These are phyloP conservation scores for Chloromyia formosa DNA, from an alignment of 2,888 invertebrate genomes.

Conservation along the genomic window DNA sequence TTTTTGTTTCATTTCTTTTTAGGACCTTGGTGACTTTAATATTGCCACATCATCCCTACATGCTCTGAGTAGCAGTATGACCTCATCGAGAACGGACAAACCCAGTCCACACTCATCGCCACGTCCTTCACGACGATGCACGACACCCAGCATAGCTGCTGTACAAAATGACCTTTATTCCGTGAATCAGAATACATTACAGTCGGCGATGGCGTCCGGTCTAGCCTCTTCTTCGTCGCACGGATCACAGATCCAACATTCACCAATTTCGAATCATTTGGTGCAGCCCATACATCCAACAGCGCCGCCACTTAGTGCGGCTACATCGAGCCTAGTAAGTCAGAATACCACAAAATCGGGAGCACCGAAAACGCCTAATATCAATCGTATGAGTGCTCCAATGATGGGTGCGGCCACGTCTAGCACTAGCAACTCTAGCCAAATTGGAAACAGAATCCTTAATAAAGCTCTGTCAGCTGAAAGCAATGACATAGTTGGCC, in stretches of 20 bases:
- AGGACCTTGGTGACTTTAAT: slow-evolving; percentile 72
- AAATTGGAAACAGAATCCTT: slow-evolving; percentile 48
- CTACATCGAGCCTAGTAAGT: slow-evolving; percentile 50
- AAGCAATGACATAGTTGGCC: slow-evolving; percentile 52
- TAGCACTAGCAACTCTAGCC: slow-evolving; percentile 50
- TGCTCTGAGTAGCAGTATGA: slow-evolving; percentile 64
- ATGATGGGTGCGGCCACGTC: slow-evolving; percentile 61
- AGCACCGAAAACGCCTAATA: slow-evolving; percentile 34
- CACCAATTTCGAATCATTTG: slow-evolving; percentile 28
- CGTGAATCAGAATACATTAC: slow-evolving; percentile 53
- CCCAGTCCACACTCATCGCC: slow-evolving; percentile 71
- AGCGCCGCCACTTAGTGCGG: slow-evolving; percentile 58
- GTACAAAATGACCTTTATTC: slow-evolving; percentile 63
- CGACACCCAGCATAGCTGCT: slow-evolving; percentile 62
- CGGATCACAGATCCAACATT: slow-evolving; percentile 51
- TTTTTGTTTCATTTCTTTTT: too few relatives aligned
- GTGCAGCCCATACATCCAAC: slow-evolving; percentile 56
- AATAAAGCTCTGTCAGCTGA: slow-evolving; percentile 55
- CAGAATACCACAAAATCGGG: slow-evolving; percentile 37
- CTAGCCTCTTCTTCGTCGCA: slow-evolving; percentile 38
- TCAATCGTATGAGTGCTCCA: slow-evolving; percentile 63
- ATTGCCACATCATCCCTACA: slow-evolving; percentile 72
- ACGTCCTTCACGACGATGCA: slow-evolving; percentile 65
- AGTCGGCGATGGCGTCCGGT: slow-evolving; percentile 53
- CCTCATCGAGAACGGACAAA: slow-evolving; percentile 60